A percentile compares a stretch with the other conserved stretches of the same genome.
Evolutionary conservation across 2,888 invertebrate species (phyloP).

Genomic region (Parthenolecanium corni): DNA sequence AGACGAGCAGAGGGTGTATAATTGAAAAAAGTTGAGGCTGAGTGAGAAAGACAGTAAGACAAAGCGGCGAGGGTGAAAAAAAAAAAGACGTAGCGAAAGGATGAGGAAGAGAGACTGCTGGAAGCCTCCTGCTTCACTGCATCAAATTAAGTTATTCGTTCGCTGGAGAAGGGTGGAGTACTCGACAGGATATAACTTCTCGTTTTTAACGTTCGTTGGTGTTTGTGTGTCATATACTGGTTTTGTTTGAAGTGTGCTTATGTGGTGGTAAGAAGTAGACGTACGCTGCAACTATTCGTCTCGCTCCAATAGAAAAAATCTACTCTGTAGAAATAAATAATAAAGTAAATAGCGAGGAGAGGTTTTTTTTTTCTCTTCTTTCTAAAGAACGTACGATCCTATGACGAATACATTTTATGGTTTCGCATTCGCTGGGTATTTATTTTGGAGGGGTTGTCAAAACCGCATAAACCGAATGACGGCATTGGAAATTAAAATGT

Average conservation of each 20-base stretch:
- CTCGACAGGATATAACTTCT: not conserved
- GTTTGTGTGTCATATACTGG: conserved; percentile 6
- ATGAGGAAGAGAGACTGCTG: not conserved
- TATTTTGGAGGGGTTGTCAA: too few relatives aligned
- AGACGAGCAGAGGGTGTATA: too few relatives aligned
- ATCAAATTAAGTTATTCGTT: conserved; percentile 26
- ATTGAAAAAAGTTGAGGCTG: too few relatives aligned
- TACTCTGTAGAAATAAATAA: conserved; percentile 8
- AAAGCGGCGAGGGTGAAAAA: too few relatives aligned
- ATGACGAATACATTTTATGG: conserved; percentile 6
- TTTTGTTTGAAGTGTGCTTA: not conserved
- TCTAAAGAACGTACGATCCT: not conserved
- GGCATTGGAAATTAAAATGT: too few relatives aligned
- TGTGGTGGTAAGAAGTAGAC: conserved; percentile 10
- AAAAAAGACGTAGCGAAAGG: too few relatives aligned
- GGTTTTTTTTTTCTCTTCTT: too few relatives aligned
- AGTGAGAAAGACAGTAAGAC: not conserved
- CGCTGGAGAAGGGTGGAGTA: conserved; percentile 21
- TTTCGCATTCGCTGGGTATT: not conserved
- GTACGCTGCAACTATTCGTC: conserved; percentile 10
- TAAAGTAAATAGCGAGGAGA: conserved; percentile 12
- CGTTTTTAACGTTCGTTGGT: not conserved
- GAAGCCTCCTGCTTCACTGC: conserved; percentile 10
- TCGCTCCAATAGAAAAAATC: conserved; percentile 24
- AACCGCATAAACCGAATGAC: too few relatives aligned